Evolutionary conservation across 2,797 vertebrate species (phyloP), one percentile per base, ranked within the genome.

Genomic region (Chelidonichthys spinosus): DNA sequence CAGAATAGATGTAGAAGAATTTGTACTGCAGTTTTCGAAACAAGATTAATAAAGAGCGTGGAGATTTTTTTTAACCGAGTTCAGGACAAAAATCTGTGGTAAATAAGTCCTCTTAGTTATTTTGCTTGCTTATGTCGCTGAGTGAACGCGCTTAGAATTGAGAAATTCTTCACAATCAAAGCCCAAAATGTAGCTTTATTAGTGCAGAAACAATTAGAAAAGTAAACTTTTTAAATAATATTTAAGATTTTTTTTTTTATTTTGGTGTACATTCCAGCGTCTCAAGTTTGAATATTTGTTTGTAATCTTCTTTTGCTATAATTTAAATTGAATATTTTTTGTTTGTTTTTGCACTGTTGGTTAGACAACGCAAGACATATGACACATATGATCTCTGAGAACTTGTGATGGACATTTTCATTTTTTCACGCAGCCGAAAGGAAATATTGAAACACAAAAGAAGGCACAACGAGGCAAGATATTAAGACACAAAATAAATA

Each of bases 401-500:
- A 13, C 17, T 55, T 42, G 17, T 56, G 13, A 36, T 35, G 33
- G 5, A 58, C 0, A 3, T n/a, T 10, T 58, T 32, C 1, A 33
- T 63, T 70, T 64, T 7, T 54, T 6, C 33, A 33, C 32, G 14
- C 32, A 17, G 15, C 2, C 37, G 2, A 64, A 46, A 39, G 35
- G 5, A 40, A 10, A 25, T 17, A 66, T 10, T 42, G 13, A 2
- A 61, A 47, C 3, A 54, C 62, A 15, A 39, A 4, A 44, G 6
- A 40, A 58, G 62, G 11, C 62, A 37, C 35, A 62, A 55, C 18
- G 17, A 60, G n/a, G 39, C 32, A 25, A 65, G 50, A 47, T 7
- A 3, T 11, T 43, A 9, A 36, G 11, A 0, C 11, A 40, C 5
- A 36, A 25, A 74, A 58, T 1, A 64, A 56, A 43, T 7, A 7